Percentiles rank a stretch among this genome's conserved stretches.
phyloP scores from a whole-genome alignment of 1,140 invertebrate genomes.

The Dinothrombium tinctorium region DNA sequence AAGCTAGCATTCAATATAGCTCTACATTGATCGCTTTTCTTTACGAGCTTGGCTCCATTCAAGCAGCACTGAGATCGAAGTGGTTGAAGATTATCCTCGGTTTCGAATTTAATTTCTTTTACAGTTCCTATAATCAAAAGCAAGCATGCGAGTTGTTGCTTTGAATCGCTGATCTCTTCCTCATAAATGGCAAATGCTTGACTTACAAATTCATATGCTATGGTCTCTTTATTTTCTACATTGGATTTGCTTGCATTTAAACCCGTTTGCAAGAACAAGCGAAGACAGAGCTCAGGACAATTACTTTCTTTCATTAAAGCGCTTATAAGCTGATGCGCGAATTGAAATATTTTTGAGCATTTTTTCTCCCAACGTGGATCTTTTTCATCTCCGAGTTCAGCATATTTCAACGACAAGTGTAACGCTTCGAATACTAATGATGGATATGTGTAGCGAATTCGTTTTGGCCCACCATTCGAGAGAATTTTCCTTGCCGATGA shows the following conservation, averaged over 20 bases:
- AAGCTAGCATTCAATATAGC: conserved; percentile 26
- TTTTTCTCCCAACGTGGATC: conserved; percentile 78
- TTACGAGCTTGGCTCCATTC: conserved; percentile 46
- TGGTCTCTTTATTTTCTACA: conserved; percentile 82
- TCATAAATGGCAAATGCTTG: conserved; percentile 89
- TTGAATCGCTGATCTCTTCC: conserved; percentile 94
- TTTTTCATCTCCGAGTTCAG: not conserved
- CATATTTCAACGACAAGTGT: conserved; percentile 37
- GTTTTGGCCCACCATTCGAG: conserved; percentile 53
- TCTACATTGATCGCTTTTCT: conserved; percentile 90
- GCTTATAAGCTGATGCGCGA: conserved; percentile 73
- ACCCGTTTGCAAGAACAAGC: conserved; percentile 83
- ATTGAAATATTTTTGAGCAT: conserved; percentile 91
- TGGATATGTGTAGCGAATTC: conserved; percentile 78
- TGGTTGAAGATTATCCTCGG: conserved; percentile 91
- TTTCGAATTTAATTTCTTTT: conserved; percentile 76
- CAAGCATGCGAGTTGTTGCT: conserved; percentile 83
- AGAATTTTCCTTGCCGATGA: conserved; percentile 63
- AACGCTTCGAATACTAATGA: conserved; percentile 89
- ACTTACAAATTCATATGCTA: conserved; percentile 72
- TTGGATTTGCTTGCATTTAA: conserved; percentile 69
- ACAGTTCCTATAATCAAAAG: conserved; percentile 84
- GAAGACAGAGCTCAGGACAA: conserved; percentile 66
- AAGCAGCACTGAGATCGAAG: conserved; percentile 57
- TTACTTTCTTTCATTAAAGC: conserved; percentile 60